Conservation (phyloP, 2,888 invertebrate genomes). For the Nomada goodeniana region DNA sequence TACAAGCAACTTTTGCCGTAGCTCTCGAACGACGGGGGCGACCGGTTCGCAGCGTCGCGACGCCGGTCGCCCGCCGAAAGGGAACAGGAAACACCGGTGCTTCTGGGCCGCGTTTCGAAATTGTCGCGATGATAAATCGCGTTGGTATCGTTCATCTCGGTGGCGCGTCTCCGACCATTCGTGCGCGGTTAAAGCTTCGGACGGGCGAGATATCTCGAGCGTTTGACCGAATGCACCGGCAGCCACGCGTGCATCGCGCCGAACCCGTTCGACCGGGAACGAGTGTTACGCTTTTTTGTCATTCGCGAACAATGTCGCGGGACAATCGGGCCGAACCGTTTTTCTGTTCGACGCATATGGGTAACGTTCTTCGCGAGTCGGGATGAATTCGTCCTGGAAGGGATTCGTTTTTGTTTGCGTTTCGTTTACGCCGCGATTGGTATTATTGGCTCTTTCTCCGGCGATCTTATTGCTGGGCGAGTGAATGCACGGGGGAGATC, state of each 20-base stretch:
- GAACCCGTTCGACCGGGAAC: slow-evolving; percentile 47
- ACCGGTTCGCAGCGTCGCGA: slow-evolving; percentile 16
- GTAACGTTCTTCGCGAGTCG: neutral
- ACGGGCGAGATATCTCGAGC: slow-evolving; percentile 1
- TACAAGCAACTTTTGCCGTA: slow-evolving; percentile 69
- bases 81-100: slow-evolving; percentile 48
- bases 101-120: slow-evolving; percentile 63
- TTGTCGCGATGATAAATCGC: slow-evolving; percentile 75
- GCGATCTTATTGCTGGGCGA: neutral
- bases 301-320: slow-evolving; percentile 46
- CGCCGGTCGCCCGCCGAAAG: slow-evolving; percentile 1
- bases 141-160: slow-evolving; percentile 66
- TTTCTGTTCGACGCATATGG: slow-evolving; percentile 19
- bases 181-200: slow-evolving; percentile 52
- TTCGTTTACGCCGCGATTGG: neutral
- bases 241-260: slow-evolving; percentile 45
- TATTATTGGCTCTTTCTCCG: neutral
- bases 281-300: slow-evolving; percentile 57
- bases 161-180: slow-evolving; percentile 60
- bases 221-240: slow-evolving; percentile 33
- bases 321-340: slow-evolving; percentile 29
- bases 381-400: neutral
- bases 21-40: slow-evolving; percentile 57
- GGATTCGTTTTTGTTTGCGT: neutral
- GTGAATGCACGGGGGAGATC: too few relatives aligned